A percentile compares a stretch with the other conserved stretches of the same genome.
Evolutionary conservation across 2,888 invertebrate genomes (phyloP).

Genomic region (Elgonia sp.): DNA sequence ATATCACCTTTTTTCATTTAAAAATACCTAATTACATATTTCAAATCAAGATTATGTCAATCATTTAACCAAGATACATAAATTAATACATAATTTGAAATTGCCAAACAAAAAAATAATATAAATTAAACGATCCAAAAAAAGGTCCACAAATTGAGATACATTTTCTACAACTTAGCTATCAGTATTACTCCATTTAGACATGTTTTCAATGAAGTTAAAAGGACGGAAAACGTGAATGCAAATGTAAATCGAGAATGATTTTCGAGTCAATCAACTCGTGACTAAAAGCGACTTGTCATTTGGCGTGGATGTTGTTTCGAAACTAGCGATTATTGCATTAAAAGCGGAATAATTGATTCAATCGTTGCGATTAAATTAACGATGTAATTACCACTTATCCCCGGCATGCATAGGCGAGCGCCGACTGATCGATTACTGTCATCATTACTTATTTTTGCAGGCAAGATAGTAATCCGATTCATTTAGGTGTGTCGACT

Average conservation of each 20-base stretch:
- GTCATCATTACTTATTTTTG: constrained; percentile 71
- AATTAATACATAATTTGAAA: too few relatives aligned
- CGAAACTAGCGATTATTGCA: constrained; percentile 66
- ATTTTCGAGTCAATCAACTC: constrained; percentile 23
- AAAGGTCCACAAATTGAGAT: too few relatives aligned
- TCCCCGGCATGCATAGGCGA: constrained; percentile 65
- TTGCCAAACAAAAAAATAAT: too few relatives aligned
- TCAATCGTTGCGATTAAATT: constrained; percentile 73
- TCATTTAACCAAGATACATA: too few relatives aligned
- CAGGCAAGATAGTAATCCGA: constrained; percentile 70
- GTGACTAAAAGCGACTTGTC: constrained; percentile 53
- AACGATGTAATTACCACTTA: constrained; percentile 75
- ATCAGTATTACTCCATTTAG: too few relatives aligned
- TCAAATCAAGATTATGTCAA: too few relatives aligned
- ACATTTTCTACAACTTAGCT: too few relatives aligned
- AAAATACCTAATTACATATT: too few relatives aligned
- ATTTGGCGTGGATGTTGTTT: constrained; percentile 61
- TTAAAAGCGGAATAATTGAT: constrained; percentile 72
- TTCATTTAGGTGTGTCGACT: constrained; percentile 61
- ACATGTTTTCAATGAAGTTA: too few relatives aligned
- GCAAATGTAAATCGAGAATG: constrained; percentile 1
- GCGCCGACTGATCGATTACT: constrained; percentile 72
- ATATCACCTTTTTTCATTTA: too few relatives aligned
- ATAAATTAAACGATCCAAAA: too few relatives aligned
- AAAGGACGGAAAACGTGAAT: neutral